phyloP scores from a whole-genome alignment of 2,113 vertebrate genomes.

The Atrichornis clamosus region DNA sequence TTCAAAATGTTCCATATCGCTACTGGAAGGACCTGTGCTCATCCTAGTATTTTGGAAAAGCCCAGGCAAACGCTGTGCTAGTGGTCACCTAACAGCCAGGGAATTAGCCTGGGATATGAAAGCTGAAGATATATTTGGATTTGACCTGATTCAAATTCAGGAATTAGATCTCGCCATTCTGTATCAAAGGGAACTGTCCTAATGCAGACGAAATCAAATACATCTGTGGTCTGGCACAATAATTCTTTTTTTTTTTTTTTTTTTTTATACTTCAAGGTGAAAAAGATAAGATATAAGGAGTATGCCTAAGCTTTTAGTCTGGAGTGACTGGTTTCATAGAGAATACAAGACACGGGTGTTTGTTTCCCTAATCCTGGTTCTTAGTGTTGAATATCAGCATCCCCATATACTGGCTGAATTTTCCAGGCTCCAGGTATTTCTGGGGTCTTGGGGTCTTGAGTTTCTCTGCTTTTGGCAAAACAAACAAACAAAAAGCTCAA shows the following conservation, averaged over 20 bases:
- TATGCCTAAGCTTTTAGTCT: neutral
- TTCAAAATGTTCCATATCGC: neutral
- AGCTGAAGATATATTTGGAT: neutral
- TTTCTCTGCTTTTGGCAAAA: neutral
- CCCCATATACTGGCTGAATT: neutral
- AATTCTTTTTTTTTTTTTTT: neutral
- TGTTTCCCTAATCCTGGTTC: neutral
- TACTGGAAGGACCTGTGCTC: neutral
- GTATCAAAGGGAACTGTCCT: neutral
- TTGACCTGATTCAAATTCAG: neutral
- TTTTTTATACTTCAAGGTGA: neutral
- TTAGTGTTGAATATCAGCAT: neutral
- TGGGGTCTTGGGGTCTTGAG: neutral
- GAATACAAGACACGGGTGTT: neutral
- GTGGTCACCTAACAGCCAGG: neutral
- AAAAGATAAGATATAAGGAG: neutral
- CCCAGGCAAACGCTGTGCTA: neutral
- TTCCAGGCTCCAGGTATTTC: neutral
- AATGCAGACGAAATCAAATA: neutral
- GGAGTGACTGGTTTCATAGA: neutral
- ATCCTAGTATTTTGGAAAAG: neutral
- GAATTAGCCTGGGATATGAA: neutral
- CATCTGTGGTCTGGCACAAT: neutral
- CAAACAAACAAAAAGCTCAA: neutral
- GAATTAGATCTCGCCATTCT: neutral